Evolutionary conservation across 2,888 invertebrate species (phyloP).

Genomic region (Serripes groenlandicus): DNA sequence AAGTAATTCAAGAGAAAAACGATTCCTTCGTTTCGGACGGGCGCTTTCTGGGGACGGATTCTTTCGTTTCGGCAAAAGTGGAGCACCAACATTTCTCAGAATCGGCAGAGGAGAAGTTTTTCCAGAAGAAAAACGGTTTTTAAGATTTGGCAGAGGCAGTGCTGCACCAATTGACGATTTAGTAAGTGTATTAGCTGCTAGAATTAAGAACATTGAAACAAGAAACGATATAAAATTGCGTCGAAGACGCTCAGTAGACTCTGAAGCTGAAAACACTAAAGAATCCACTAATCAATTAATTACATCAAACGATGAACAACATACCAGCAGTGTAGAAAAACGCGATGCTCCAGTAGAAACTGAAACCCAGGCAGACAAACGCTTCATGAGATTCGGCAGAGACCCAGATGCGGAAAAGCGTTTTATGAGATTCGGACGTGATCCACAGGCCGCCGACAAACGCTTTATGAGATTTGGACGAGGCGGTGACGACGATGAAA

Average conservation of each 20-base stretch:
- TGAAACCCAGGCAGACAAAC: constrained; percentile 66
- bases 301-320: constrained; percentile 10
- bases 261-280: constrained; percentile 8
- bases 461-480: constrained; percentile 74
- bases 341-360: constrained; percentile 50
- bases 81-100: constrained; percentile 72
- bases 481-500: constrained; percentile 45
- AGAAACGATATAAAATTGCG: constrained; percentile 66
- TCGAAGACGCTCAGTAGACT: constrained; percentile 68
- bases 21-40: constrained; percentile 77
- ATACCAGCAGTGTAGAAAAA: constrained; percentile 64
- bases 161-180: constrained; percentile 66
- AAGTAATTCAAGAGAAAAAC: constrained; percentile 64
- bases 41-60: constrained; percentile 75
- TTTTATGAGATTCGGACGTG: constrained; percentile 73
- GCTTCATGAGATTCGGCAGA: constrained; percentile 81
- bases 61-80: constrained; percentile 72
- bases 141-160: constrained; percentile 77
- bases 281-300: constrained; percentile 1
- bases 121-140: constrained; percentile 78
- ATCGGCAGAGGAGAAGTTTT: constrained; percentile 69
- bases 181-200: constrained; percentile 60
- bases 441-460: constrained; percentile 69
- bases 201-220: constrained; percentile 65
- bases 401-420: constrained; percentile 68